These are phyloP conservation scores for Campoletis raptor DNA, from an alignment of 2,888 invertebrate species.

Conservation along the genomic window DNA sequence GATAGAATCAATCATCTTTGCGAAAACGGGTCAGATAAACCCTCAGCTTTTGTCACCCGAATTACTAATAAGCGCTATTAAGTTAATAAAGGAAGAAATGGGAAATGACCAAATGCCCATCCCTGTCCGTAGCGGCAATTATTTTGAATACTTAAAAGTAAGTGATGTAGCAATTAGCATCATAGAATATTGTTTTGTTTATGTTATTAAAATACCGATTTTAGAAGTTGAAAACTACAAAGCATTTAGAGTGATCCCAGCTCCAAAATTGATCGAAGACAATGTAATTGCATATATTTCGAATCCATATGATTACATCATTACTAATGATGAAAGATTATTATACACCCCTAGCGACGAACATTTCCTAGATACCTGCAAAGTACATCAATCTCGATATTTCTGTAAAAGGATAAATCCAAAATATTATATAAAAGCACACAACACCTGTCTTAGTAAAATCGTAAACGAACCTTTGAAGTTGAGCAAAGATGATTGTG, in stretches of 20 bases:
- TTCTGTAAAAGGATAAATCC: slow-evolving; percentile 42
- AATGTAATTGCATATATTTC: slow-evolving; percentile 36
- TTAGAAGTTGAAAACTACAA: slow-evolving; percentile 1
- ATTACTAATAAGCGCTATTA: neutral
- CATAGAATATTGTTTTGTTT: neutral
- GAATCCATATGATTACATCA: slow-evolving; percentile 46
- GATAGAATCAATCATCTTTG: too few relatives aligned
- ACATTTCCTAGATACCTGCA: slow-evolving; percentile 28
- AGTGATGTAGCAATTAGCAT: neutral
- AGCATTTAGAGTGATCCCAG: neutral
- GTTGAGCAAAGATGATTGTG: slow-evolving; percentile 27
- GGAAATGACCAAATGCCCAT: neutral
- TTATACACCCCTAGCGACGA: slow-evolving; percentile 38
- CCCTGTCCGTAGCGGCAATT: neutral
- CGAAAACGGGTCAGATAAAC: neutral
- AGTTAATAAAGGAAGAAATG: slow-evolving; percentile 14
- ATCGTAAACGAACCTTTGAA: slow-evolving; percentile 55
- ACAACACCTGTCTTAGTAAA: slow-evolving; percentile 50
- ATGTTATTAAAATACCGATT: neutral
- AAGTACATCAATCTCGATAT: slow-evolving; percentile 20
- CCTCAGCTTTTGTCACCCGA: neutral
- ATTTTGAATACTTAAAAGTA: slow-evolving; percentile 22
- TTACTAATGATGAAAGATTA: slow-evolving; percentile 46
- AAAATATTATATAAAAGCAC: slow-evolving; percentile 49
- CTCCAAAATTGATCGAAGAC: neutral